A percentile compares a stretch with the other conserved stretches of the same genome.
These are phyloP conservation scores for Ophion slaviceki DNA, from an alignment of 2,888 invertebrate genomes.

Conservation along the genomic window DNA sequence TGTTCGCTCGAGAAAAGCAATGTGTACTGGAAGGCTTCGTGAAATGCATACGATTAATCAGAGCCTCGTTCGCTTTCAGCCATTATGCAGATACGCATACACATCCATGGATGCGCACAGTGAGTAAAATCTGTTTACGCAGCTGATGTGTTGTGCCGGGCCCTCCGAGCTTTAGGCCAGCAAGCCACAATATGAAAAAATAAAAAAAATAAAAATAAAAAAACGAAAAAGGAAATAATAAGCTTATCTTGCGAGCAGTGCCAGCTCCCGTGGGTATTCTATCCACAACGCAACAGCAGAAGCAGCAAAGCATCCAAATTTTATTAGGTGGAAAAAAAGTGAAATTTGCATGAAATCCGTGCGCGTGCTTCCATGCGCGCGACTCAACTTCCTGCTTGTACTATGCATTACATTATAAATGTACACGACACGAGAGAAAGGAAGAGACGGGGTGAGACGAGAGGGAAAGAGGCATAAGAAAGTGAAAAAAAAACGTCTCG, in stretches of 20 bases:
- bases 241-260: conserved; percentile 46
- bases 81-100: neutral
- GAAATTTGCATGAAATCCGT: conserved; percentile 78
- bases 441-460: neutral
- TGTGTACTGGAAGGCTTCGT: conserved; percentile 35
- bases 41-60: conserved; percentile 6
- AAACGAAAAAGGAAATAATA: conserved; percentile 6
- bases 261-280: conserved; percentile 42
- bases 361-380: conserved; percentile 60
- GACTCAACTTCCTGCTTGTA: conserved; percentile 55
- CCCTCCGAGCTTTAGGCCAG: conserved; percentile 18
- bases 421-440: conserved; percentile 34
- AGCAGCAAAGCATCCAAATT: conserved; percentile 67
- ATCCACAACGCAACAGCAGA: conserved; percentile 37
- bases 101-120: conserved; percentile 40
- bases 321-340: conserved; percentile 76
- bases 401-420: conserved; percentile 63
- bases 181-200: neutral
- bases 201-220: conserved; percentile 12
- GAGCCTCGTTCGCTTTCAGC: neutral
- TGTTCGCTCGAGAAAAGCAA: conserved; percentile 19
- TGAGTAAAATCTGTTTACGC: conserved; percentile 76
- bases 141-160: conserved; percentile 64
- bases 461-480: conserved; percentile 10
- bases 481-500: conserved; percentile 37